Base-by-base conservation (phyloP, 2,797 vertebrate species). In the Esox masquinongy region DNA sequence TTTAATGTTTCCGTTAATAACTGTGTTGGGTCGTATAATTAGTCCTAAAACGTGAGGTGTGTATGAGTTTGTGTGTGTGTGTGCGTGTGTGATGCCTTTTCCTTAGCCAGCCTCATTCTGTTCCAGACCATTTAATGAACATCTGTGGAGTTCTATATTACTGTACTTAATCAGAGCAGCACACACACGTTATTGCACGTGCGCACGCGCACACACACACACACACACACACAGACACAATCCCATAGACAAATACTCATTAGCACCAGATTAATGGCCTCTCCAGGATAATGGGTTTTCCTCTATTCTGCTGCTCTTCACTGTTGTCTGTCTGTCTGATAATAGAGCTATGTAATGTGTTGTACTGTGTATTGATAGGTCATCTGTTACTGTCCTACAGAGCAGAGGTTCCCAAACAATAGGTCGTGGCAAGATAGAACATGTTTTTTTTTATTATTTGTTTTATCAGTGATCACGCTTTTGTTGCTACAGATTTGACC, bases 41-140 rank as follows among this genome's bases (percentile, higher is more conserved):
- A 82, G 72, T 43, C 53, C 68, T 70, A 29, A n/a, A 51, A 51
- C 26, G 74, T 6, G 50, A 29, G 61, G 66, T 19, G 31, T 51
- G 36, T 79, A 9, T 56, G 67, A 59, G 73, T 74, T 68, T 68
- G 26, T 77, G 72, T 59, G 16, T 82, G 66, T 50, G 73, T 68
- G n/a, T 22, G 47, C 9, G 47, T 24, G 81, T 84, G 59, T 80
- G 75, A 84, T 83, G 71, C 68, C 76, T 82, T 83, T 77, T 81
- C 78, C 80, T 83, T 80, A 31, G 51, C 56, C 22, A 24, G 56
- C 19, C 56, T 61, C 70, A 70, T 80, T 73, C 81, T 79, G 88
- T 92, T 91, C 87, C 84, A 89, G 88, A 80, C 88, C 90, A 89
- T 92, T 92, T 92, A 91, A 92, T 87, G 86, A 93, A 88, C 88